Base-by-base conservation (phyloP, 2,888 invertebrate species). In the Chromoteleia sp. region DNA sequence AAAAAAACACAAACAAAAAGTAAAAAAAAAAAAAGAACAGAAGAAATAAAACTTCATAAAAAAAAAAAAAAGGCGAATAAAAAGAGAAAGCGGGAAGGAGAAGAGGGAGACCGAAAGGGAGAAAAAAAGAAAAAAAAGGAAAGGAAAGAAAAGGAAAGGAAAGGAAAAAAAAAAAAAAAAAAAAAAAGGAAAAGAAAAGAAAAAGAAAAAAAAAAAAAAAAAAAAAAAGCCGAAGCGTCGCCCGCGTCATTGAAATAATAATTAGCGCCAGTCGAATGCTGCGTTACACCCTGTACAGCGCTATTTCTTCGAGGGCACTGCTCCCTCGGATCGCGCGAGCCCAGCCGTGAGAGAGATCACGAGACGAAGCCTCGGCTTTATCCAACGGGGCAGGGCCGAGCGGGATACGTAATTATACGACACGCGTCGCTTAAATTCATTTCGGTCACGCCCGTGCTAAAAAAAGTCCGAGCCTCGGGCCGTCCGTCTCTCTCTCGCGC, bases 351-450 rank as follows among this genome's bases (percentile, higher is more conserved):
- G 75, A 67, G 75, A 76, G 41, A 75, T 70, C 70, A 48, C 61
- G 48, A 70, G 70, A 77, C 76, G 48, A 21, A 48, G 48, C 15
- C 21, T 41, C 19, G 25, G 58, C 15, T 61, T 41, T 33, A 61
- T 71, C 65, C 78, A 43, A 67, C 65, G 73, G 39, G 59, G 63
- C 78, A 58, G 68, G 8, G 17, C 56, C 41, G 25, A 63, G 63
- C 63, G 25, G 36, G 68, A 74, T 74, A 74, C 68, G 80, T 75
- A 80, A 80, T 75, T 80, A 70, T 80, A 80, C 74, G 80, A 80
- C 80, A 80, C 80, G 74, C 74, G 74, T 80, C 80, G 74, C 68
- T 80, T 68, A 80, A 80, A 80, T 73, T 68, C 74, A 61, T 80
- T 74, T 74, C 56, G 74, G 74, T 79, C 79, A 79, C 79, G 68